Evolutionary conservation across 1,140 invertebrate species (phyloP), one percentile per base, ranked within the genome.

Genomic region (Caerostris extrusa): DNA sequence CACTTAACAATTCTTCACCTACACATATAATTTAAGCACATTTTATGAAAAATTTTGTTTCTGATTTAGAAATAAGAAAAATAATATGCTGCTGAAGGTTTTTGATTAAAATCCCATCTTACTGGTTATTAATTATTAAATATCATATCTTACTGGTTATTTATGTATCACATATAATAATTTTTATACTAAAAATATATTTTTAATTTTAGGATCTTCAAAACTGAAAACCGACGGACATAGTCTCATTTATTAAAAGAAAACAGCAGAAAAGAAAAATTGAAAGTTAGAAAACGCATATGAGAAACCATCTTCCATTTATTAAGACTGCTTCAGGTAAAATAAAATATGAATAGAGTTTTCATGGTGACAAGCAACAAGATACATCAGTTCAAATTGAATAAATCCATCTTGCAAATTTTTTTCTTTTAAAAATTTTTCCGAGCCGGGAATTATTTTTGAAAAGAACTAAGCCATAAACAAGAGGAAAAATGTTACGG

Each of bases 351-450:
- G 34, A 77, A 50, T 34, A 77, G 53, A 77, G 34, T 77, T 53
- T 50, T 34, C 19, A 5, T 12, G 12, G 8, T 7, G 50, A 77
- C 50, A 5, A 77, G 34, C 19, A 5, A 50, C 71, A 58, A 85
- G 83, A 85, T 58, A 85, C 57, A 14, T 19, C 17, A 19, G 56
- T 14, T 34, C 56, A 58, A 19, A n/a, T 85, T 85, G 57, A 85
- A 85, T 85, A 85, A 85, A 60, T 85, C 83, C 19, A 19, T 6
- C 19, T 57, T 34, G 19, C 57, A 85, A 85, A 4, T 85, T 7
- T 57, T 58, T 85, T 57, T 85, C 12, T 57, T 58, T 85, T 60
- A 2, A 8, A 85, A 85, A 57, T 34, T 85, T 85, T 50, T 19
- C 14, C 19, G 7, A 85, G 56, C 34, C 58, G 10, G 7, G 83